A percentile compares a stretch with the other conserved stretches of the same genome.
These are phyloP conservation scores for Aphelenchoides besseyi DNA, from an alignment of 1,140 invertebrate species.

Conservation along the genomic window DNA sequence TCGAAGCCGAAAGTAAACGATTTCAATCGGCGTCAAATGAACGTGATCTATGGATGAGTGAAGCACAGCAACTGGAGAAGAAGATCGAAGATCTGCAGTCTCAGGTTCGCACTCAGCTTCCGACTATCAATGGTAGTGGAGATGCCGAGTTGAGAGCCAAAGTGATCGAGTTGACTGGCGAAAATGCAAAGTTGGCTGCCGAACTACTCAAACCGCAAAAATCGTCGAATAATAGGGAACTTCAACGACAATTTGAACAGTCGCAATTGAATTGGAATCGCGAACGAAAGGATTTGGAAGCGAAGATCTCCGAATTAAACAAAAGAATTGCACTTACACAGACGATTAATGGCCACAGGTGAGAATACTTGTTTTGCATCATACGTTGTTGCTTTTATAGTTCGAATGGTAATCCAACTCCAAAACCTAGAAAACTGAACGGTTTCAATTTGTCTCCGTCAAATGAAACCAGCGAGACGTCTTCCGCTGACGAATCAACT, in stretches of 20 bases:
- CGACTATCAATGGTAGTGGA: background rate
- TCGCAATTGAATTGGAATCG: background rate
- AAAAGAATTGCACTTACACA: background rate
- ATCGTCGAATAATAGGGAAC: background rate
- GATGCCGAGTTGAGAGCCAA: slow-evolving; percentile 8
- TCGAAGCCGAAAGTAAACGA: slow-evolving; percentile 20
- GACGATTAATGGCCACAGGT: slow-evolving; percentile 12
- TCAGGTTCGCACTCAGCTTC: background rate
- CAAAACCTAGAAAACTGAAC: slow-evolving; percentile 17
- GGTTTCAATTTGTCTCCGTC: background rate
- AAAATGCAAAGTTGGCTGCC: slow-evolving; percentile 10
- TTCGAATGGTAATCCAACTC: background rate
- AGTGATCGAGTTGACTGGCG: slow-evolving; percentile 1
- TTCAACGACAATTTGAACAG: background rate
- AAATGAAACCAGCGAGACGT: background rate
- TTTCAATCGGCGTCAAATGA: slow-evolving; percentile 14
- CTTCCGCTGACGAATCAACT: slow-evolving; percentile 11
- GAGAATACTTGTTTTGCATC: background rate
- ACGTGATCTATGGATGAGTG: background rate
- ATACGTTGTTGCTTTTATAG: background rate
- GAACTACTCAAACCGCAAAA: background rate
- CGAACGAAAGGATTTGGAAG: slow-evolving; percentile 7
- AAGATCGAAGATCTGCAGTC: background rate
- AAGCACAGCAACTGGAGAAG: background rate
- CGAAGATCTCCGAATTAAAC: background rate